These are phyloP conservation scores for Autographa gamma DNA, from an alignment of 2,888 invertebrate genomes.

Conservation along the genomic window DNA sequence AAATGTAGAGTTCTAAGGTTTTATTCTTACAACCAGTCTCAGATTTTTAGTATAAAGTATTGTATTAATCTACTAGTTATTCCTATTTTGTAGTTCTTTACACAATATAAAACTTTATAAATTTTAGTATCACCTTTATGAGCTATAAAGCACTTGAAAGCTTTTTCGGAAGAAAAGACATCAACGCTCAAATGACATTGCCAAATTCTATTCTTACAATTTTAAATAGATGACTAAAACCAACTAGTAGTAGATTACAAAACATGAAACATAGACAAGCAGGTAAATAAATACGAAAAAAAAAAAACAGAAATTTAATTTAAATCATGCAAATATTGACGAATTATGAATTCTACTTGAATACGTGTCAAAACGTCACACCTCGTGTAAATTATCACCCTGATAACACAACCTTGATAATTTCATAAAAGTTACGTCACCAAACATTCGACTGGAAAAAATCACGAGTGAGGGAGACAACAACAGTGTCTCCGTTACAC, in stretches of 20 bases:
- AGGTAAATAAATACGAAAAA: not conserved
- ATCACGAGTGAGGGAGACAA: constrained; percentile 74
- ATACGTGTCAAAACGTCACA: constrained; percentile 54
- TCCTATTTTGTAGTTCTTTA: too few relatives aligned
- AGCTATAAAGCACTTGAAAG: not conserved
- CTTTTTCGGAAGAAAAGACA: constrained; percentile 64
- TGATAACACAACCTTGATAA: constrained; percentile 72
- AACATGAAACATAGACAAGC: not conserved
- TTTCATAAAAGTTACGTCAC: constrained; percentile 74
- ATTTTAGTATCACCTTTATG: not conserved
- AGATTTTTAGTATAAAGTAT: too few relatives aligned
- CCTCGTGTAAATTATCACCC: constrained; percentile 64
- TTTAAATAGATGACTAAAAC: not conserved
- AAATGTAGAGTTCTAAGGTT: too few relatives aligned
- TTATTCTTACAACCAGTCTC: too few relatives aligned
- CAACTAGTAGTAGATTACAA: not conserved
- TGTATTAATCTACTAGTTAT: too few relatives aligned
- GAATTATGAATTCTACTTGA: constrained; percentile 21
- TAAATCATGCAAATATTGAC: constrained; percentile 14
- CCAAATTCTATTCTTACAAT: constrained; percentile 12
- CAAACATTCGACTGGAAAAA: constrained; percentile 74
- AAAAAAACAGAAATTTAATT: not conserved
- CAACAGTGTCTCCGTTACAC: constrained; percentile 60
- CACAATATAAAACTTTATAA: too few relatives aligned
- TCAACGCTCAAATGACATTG: constrained; percentile 61